Evolutionary conservation across 2,113 vertebrate genomes (phyloP).

Genomic region (Gnathonemus longibarbis): DNA sequence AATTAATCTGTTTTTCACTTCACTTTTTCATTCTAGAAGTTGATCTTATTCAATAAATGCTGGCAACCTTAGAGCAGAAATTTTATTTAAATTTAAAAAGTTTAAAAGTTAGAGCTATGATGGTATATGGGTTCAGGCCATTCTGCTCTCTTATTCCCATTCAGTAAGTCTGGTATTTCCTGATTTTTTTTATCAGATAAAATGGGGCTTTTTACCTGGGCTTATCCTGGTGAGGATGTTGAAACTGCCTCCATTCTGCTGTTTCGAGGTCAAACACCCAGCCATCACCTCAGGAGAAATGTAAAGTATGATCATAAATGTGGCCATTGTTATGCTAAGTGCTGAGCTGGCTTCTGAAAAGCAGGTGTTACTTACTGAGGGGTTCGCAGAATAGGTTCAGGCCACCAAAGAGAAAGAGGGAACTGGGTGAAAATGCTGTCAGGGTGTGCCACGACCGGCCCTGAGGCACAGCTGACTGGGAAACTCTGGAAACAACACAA

Average conservation of each 20-base stretch:
- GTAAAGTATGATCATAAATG: neutral
- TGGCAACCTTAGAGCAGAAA: neutral
- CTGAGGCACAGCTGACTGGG: slow-evolving; percentile 58
- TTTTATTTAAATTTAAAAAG: neutral
- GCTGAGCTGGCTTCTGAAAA: neutral
- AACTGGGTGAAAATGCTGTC: slow-evolving; percentile 72
- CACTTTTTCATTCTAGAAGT: neutral
- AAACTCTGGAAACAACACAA: slow-evolving; percentile 54
- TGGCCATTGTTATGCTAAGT: neutral
- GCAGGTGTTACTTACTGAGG: slow-evolving; percentile 66
- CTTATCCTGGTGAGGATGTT: slow-evolving; percentile 74
- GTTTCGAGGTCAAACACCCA: slow-evolving; percentile 75
- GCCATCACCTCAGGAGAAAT: slow-evolving; percentile 64
- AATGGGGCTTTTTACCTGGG: slow-evolving; percentile 64
- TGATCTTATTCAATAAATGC: neutral
- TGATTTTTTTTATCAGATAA: neutral
- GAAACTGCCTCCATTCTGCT: slow-evolving; percentile 76
- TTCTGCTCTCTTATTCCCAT: neutral
- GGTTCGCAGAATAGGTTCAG: slow-evolving; percentile 82
- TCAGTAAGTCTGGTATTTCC: neutral
- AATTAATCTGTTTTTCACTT: neutral
- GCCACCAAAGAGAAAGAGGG: slow-evolving; percentile 85
- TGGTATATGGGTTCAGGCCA: neutral
- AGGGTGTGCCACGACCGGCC: slow-evolving; percentile 89
- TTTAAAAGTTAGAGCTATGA: neutral